phyloP scores from a whole-genome alignment of 2,888 invertebrate species.

The Cantharis rufa region DNA sequence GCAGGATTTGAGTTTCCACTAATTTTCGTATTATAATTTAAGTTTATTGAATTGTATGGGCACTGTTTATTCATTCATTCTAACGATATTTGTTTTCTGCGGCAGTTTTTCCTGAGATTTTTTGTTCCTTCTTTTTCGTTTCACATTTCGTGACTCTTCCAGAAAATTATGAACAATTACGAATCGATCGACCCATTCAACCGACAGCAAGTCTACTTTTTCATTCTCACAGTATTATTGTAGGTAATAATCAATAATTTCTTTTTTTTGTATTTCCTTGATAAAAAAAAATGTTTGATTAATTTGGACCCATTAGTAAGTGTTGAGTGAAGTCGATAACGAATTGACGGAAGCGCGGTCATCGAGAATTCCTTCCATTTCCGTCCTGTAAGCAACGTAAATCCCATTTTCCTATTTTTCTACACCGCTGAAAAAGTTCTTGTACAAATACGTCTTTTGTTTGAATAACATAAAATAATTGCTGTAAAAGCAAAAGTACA shows the following conservation, averaged over 20 bases:
- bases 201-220: not conserved
- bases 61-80: too few species aligned
- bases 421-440: not conserved
- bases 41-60: too few species aligned
- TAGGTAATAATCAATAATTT: not conserved
- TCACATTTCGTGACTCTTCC: not conserved
- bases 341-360: conserved; percentile 17
- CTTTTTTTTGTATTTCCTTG: not conserved
- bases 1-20: too few species aligned
- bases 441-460: not conserved
- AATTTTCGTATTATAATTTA: too few species aligned
- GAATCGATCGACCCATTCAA: not conserved
- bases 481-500: not conserved
- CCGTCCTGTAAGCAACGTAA: conserved; percentile 10
- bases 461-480: conserved; percentile 1
- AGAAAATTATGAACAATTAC: not conserved
- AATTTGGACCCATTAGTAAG: not conserved
- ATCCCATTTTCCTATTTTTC: not conserved
- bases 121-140: not conserved
- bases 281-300: not conserved
- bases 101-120: not conserved
- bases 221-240: not conserved
- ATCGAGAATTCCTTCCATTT: conserved; percentile 20
- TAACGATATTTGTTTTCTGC: too few species aligned
- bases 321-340: conserved; percentile 13